Conservation (phyloP, 37 sponge, comb jelly and placozoan species). For the Bolinopsis microptera region DNA sequence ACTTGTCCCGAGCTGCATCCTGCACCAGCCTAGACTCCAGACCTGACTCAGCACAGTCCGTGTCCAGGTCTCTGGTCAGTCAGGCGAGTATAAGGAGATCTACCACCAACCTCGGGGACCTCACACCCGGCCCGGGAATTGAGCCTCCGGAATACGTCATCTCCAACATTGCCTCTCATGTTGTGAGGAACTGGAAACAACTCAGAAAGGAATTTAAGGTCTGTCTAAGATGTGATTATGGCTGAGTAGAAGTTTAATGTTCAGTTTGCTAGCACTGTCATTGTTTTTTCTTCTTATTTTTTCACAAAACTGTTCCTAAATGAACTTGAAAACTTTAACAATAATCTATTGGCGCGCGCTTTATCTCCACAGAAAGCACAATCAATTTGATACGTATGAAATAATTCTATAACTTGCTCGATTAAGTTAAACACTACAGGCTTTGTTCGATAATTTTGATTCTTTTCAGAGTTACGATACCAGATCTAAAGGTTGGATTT, state of each 20-base stretch:
- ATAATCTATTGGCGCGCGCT: too few species aligned
- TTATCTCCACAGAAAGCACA: too few species aligned
- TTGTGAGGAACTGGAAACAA: constrained; percentile 38
- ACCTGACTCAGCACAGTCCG: constrained; percentile 30
- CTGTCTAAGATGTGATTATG: too few species aligned
- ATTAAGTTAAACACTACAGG: too few species aligned
- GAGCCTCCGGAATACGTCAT: constrained; percentile 41
- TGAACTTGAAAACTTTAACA: too few species aligned
- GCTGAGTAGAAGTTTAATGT: too few species aligned
- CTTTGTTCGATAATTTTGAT: too few species aligned
- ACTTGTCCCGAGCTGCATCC: constrained; percentile 60
- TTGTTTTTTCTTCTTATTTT: too few species aligned
- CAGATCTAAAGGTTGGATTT: constrained; percentile 48
- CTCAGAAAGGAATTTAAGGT: constrained; percentile 55
- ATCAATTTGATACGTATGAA: background rate
- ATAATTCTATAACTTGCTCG: too few species aligned
- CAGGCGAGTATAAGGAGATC: constrained; percentile 60
- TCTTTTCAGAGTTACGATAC: constrained; percentile 19
- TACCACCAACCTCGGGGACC: constrained; percentile 28
- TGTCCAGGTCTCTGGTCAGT: constrained; percentile 12
- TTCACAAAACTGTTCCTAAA: too few species aligned
- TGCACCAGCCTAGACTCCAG: constrained; percentile 26
- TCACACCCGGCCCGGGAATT: constrained; percentile 58
- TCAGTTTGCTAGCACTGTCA: too few species aligned
- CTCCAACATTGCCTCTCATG: constrained; percentile 10